A percentile compares a stretch with the other conserved stretches of the same genome.
phyloP scores from a whole-genome alignment of 2,113 vertebrate genomes.

The Psophia crepitans region DNA sequence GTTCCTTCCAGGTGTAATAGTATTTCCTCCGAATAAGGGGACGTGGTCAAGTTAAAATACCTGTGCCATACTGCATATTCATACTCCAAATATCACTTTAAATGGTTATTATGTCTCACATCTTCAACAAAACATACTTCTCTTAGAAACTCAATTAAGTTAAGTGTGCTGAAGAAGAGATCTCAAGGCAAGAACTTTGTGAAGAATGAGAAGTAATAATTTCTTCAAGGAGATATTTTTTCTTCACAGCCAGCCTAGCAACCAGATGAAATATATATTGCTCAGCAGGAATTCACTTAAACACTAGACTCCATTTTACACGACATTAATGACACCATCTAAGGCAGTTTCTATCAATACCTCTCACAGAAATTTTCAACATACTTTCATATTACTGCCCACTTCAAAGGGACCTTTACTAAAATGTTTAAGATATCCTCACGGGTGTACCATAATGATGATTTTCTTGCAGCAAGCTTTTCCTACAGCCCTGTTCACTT shows the following conservation, averaged over 20 bases:
- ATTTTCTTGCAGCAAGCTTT: not conserved
- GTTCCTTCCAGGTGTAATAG: not conserved
- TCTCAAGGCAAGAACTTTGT: not conserved
- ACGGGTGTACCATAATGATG: not conserved
- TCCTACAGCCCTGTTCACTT: not conserved
- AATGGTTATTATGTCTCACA: not conserved
- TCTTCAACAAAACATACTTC: not conserved
- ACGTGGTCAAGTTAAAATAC: not conserved
- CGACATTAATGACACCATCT: not conserved
- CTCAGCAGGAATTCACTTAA: not conserved
- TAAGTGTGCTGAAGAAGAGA: not conserved
- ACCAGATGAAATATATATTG: not conserved
- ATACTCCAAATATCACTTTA: not conserved
- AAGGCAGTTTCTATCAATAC: not conserved
- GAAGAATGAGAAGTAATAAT: not conserved
- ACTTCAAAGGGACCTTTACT: not conserved
- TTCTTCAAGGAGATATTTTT: not conserved
- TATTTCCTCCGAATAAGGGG: not conserved
- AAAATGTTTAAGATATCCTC: not conserved
- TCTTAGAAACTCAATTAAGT: not conserved
- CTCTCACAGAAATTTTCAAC: not conserved
- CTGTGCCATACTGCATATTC: not conserved
- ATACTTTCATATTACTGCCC: not conserved
- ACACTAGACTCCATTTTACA: not conserved
- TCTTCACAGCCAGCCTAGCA: not conserved